Conservation (phyloP, 2,888 invertebrate genomes). For the Scotopteryx bipunctaria region DNA sequence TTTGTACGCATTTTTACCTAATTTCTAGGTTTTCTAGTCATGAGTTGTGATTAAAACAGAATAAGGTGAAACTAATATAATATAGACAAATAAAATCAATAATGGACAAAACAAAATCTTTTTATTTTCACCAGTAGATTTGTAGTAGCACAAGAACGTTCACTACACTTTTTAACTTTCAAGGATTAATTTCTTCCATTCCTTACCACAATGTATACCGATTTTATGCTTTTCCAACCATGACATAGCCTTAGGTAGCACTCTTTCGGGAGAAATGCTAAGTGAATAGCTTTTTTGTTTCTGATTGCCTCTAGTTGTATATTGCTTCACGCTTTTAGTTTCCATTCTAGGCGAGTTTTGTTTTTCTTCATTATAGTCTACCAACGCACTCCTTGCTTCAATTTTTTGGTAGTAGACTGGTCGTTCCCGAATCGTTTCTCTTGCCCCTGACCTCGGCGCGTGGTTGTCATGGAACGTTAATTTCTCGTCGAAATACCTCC, state of each 20-base stretch:
- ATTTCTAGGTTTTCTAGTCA: slow-evolving; percentile 16
- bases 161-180: slow-evolving; percentile 41
- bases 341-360: not conserved
- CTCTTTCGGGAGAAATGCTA: not conserved
- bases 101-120: slow-evolving; percentile 34
- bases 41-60: slow-evolving; percentile 3
- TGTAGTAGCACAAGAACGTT: slow-evolving; percentile 32
- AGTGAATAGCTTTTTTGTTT: not conserved
- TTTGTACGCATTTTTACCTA: not conserved
- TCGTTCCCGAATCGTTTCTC: slow-evolving; percentile 10
- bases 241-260: slow-evolving; percentile 42
- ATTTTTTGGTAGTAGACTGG: slow-evolving; percentile 46
- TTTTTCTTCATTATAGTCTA: slow-evolving; percentile 22
- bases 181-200: slow-evolving; percentile 58
- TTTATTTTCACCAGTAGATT: slow-evolving; percentile 39
- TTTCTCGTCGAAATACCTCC: slow-evolving; percentile 60
- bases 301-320: slow-evolving; percentile 1
- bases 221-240: slow-evolving; percentile 61
- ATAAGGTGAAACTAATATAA: slow-evolving; percentile 1
- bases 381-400: slow-evolving; percentile 51
- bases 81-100: slow-evolving; percentile 6
- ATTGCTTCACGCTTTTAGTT: not conserved
- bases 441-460: slow-evolving; percentile 37
- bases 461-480: slow-evolving; percentile 48
- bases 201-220: slow-evolving; percentile 50